Evolutionary conservation across 1,140 invertebrate species (phyloP), one percentile per base, ranked within the genome.

Genomic region (Olivierus martensii): DNA sequence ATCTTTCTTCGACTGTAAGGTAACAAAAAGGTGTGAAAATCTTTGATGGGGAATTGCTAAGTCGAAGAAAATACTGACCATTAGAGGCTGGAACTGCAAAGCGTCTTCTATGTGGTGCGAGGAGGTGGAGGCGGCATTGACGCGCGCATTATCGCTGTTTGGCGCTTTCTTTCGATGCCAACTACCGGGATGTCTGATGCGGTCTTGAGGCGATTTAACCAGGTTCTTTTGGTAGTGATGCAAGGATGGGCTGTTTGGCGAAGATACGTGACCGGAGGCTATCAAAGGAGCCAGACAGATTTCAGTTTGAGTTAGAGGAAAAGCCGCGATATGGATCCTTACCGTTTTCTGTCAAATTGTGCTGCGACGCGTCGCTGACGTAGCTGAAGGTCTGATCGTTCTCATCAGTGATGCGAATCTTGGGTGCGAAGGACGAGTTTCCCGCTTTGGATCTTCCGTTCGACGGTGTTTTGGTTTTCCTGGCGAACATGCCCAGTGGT

Each of bases 371-470:
- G 19, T 61, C 63, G 21, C 65, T 63, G 18, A 58, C 61, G 28
- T 63, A 63, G 15, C 63, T 63, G 44, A 62, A 57, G 3, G 65
- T 59, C 15, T 64, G 50, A 41, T 74, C 72, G 53, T 62, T 65
- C 41, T 71, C 67, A 39, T 74, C 73, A 1, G 69, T 69, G 43
- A 70, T 70, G 51, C 55, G 51, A 17, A 73, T 68, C 55, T 72
- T 75, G 12, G 76, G 71, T 15, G 71, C 67, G 7, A 44, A 71
- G 38, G 76, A 75, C 51, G 78, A 65, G 61, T 76, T 77, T 62
- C 22, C 19, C 14, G 18, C 19, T 36, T 7, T 43, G 39, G 7
- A 9, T n/a, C 11, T 51, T 49, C 15, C 14, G 28, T 18, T 41
- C 11, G 39, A 41, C 17, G 39, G 5, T 18, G 39, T 41, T 12